Base-by-base conservation (phyloP, 2,797 vertebrate species). In the Nannoperca obscura region DNA sequence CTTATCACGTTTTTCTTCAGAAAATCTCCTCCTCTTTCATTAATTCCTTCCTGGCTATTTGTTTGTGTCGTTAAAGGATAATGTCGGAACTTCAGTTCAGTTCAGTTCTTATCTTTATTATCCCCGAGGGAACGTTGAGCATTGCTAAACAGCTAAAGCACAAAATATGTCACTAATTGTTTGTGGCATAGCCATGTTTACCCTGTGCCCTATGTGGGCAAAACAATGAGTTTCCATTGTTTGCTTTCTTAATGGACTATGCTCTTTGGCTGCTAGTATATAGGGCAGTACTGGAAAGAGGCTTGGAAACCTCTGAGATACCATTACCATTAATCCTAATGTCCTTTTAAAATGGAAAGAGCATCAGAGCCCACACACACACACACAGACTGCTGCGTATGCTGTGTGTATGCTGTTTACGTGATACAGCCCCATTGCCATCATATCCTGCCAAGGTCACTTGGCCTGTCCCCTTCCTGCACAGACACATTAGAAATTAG, bases 201-300 rank as follows among this genome's bases (percentile, higher is more conserved):
- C 74, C 40, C 58, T 65, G 46, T 62, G 34, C 22, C 40, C 72
- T 66, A 32, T 71, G 70, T 75, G 38, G 40, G 61, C 77, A 89
- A 90, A 88, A 89, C 8, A 47, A 47, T 47, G 46, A 47, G 46
- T 86, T 89, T 72, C 68, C 62, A 62, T 63, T 95, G 93, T 95
- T 95, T 95, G 89, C 92, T 91, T 92, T 94, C 90, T 88, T 95
- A 95, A 95, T 95, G 94, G 94, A 93, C 86, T 84, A 72, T 86
- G 89, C 83, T 90, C 88, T 88, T 85, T 84, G 72, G 78, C 79
- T 70, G 76, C 78, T 70, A 40, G 65, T 77, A 47, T 77, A 66
- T 74, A 74, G 78, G 77, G 62, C 75, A 70, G 82, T 58, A 74
- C 87, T 90, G 86, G 83, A 85, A 78, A 89, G 81, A 88, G 80